Base-by-base conservation (phyloP, 1,140 invertebrate genomes). In the Micrasema longulum region DNA sequence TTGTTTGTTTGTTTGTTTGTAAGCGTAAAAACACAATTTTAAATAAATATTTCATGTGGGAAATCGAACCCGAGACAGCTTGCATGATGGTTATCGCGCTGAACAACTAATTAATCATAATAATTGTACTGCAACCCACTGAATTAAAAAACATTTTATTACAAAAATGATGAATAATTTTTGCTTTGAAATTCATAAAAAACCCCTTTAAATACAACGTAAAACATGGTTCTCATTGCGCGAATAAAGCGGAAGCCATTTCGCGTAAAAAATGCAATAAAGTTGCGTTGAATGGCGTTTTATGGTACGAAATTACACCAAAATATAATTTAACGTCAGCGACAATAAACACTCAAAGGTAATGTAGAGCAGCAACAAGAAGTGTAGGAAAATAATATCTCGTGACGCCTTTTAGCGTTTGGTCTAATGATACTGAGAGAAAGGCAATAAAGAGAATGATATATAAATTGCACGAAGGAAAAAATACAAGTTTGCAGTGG, bases 281-380 rank as follows among this genome's bases (percentile, higher is more conserved):
- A 26, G 26, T 26, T n/a, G 2, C n/a, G 7, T 11, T 45, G 41
- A 45, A 45, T 53, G 11, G 10, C 50, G 23, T 53, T 53, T 53
- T 53, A 53, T 53, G 50, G 5, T 53, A 14, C 20, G 14, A 53
- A 53, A 53, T 53, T 53, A 53, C 50, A 12, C 50, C 18, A 53
- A 5, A 26, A 22, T 12, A 18, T 53, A 53, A 45, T 26, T 53
- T 53, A 53, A 35, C 23, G 50, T 31, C n/a, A 53, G n/a, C n/a
- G 50, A 26, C 50, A 53, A 53, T 53, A 53, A 53, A 53, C 50
- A 53, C 47, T 48, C 18, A 2, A 20, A 48, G 47, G 47, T 48
- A 48, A 48, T 48, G 47, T n/a, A 20, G 18, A 31, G 26, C 7
- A 7, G 26, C 3, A 20, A 20, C 20, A 38, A 60, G 55, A 22